Evolutionary conservation across 2,888 invertebrate species (phyloP).

Genomic region (Holacanthella duospinosa): DNA sequence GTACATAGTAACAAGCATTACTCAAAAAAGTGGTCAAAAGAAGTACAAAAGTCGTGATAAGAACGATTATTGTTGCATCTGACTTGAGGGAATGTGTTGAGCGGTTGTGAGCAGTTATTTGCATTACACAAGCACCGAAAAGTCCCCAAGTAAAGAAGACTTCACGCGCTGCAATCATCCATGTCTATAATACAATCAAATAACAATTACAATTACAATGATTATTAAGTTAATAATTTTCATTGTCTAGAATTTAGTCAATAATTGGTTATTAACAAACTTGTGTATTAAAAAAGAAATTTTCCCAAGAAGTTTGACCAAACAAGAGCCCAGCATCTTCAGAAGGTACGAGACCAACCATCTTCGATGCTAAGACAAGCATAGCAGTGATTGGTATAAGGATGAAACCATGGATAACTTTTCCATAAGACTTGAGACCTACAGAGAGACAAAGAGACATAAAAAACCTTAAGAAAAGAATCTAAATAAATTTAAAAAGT

Average conservation of each 20-base stretch:
- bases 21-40: constrained; percentile 67
- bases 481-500: not conserved
- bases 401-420: constrained; percentile 69
- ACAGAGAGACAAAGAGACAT: constrained; percentile 19
- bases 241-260: too few relatives aligned
- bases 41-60: constrained; percentile 63
- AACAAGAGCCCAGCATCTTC: constrained; percentile 49
- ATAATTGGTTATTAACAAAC: too few relatives aligned
- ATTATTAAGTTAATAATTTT: not conserved
- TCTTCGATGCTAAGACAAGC: constrained; percentile 60
- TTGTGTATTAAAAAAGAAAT: constrained; percentile 72
- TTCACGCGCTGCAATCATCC: constrained; percentile 81
- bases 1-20: constrained; percentile 67
- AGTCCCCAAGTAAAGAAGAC: constrained; percentile 80
- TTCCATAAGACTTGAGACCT: constrained; percentile 69
- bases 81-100: constrained; percentile 51
- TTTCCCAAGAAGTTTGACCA: constrained; percentile 68
- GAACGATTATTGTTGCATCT: constrained; percentile 57
- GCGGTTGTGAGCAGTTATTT: constrained; percentile 59
- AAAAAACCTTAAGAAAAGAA: not conserved
- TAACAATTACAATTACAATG: not conserved
- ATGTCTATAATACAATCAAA: constrained; percentile 49
- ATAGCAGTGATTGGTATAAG: constrained; percentile 66
- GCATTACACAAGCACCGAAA: constrained; percentile 68
- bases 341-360: constrained; percentile 60